Evolutionary conservation across 1,140 invertebrate genomes (phyloP).

Genomic region (Drosophila serrata): DNA sequence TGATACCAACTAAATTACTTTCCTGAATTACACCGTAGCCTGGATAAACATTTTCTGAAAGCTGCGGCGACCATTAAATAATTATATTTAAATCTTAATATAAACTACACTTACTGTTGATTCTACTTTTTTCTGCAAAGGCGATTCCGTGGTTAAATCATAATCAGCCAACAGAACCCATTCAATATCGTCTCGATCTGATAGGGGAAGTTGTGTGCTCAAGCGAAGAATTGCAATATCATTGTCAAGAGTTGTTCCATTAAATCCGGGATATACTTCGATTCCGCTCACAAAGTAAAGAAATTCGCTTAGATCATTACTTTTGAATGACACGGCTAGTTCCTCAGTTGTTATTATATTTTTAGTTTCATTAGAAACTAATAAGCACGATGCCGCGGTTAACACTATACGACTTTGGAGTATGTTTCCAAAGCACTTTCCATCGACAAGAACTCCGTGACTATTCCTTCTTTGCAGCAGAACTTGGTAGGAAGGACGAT

Average conservation of each 20-base stretch:
- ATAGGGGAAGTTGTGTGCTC: constrained; percentile 29
- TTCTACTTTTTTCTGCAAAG: background rate
- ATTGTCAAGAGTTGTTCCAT: constrained; percentile 23
- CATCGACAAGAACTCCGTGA: constrained; percentile 13
- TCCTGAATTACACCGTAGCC: constrained; percentile 33
- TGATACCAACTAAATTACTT: constrained; percentile 40
- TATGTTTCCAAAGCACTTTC: constrained; percentile 38
- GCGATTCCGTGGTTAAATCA: constrained; percentile 14
- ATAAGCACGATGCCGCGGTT: constrained; percentile 44
- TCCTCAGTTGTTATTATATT: constrained; percentile 2
- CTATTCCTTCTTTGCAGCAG: constrained; percentile 13
- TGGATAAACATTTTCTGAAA: constrained; percentile 9
- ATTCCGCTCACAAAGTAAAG: constrained; percentile 19
- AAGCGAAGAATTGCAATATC: constrained; percentile 35
- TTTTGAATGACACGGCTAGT: constrained; percentile 9
- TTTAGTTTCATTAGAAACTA: background rate
- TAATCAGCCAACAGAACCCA: constrained; percentile 35
- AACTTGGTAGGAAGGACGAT: constrained; percentile 40
- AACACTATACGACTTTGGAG: constrained; percentile 47
- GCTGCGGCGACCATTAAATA: background rate
- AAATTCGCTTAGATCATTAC: constrained; percentile 5
- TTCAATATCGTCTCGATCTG: constrained; percentile 28
- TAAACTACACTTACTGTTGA: constrained; percentile 17
- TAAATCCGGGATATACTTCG: constrained; percentile 15
- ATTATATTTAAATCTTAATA: background rate